Evolutionary conservation across 2,797 vertebrate genomes (phyloP).

Genomic region (Rhyacichthys aspro): DNA sequence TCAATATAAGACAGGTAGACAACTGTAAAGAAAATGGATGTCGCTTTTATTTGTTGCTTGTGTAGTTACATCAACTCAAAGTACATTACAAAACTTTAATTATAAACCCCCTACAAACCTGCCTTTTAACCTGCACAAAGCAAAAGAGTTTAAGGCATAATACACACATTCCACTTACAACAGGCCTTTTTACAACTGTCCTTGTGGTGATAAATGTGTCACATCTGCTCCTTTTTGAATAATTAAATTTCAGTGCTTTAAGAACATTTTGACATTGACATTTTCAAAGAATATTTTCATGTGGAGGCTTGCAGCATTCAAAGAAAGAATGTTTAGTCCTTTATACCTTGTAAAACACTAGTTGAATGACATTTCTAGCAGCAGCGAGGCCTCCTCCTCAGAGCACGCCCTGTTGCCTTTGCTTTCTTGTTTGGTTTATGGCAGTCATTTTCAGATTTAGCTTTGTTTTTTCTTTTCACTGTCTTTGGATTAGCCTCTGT

Average conservation of each 20-base stretch:
- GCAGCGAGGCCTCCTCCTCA: constrained; percentile 85
- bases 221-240: neutral
- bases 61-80: constrained; percentile 25
- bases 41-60: constrained; percentile 52
- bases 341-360: neutral
- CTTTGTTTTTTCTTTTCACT: constrained; percentile 82
- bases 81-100: constrained; percentile 20
- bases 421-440: constrained; percentile 78
- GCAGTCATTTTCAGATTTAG: constrained; percentile 67
- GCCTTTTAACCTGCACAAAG: constrained; percentile 17
- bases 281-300: constrained; percentile 24
- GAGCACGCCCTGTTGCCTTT: constrained; percentile 74
- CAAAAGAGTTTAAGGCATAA: constrained; percentile 10
- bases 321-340: constrained; percentile 13
- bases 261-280: constrained; percentile 19
- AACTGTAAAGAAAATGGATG: constrained; percentile 5
- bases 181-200: constrained; percentile 5
- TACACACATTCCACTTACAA: constrained; percentile 3
- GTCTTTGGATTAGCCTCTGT: constrained; percentile 54
- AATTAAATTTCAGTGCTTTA: constrained; percentile 49
- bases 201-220: constrained; percentile 13
- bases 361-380: constrained; percentile 68
- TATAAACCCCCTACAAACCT: constrained; percentile 32
- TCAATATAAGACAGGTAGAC: constrained; percentile 5
- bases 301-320: constrained; percentile 17